Evolutionary conservation across 2,113 vertebrate species (phyloP).

Genomic region (Dissostichus mawsoni): DNA sequence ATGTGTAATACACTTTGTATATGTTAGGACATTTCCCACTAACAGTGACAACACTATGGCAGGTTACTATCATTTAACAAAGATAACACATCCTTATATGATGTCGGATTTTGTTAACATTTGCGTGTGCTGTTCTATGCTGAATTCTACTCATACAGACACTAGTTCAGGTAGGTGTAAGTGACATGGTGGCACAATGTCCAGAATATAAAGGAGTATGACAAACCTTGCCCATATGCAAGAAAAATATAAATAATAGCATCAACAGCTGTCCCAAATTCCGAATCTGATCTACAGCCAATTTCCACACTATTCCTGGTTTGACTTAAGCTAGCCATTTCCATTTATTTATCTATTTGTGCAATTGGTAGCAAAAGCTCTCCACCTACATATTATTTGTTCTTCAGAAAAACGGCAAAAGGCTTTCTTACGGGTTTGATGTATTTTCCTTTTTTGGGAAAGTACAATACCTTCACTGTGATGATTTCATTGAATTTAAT

Average conservation of each 20-base stretch:
- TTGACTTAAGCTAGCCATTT: not conserved
- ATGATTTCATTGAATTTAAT: not conserved
- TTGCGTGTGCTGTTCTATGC: not conserved
- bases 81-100: not conserved
- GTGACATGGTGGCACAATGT: not conserved
- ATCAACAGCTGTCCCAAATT: conserved; percentile 14
- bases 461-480: not conserved
- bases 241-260: conserved; percentile 5
- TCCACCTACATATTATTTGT: not conserved
- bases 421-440: not conserved
- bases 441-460: not conserved
- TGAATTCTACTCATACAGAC: not conserved
- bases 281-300: not conserved
- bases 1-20: conserved; percentile 30
- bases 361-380: not conserved
- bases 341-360: not conserved
- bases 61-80: conserved; percentile 15
- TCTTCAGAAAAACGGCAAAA: not conserved
- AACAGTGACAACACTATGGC: conserved; percentile 3
- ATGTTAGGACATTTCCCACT: conserved; percentile 3
- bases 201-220: not conserved
- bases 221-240: not conserved
- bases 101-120: not conserved
- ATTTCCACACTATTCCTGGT: conserved; percentile 6
- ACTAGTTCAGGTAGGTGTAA: not conserved